These are phyloP conservation scores for Chiroxiphia lanceolata DNA, from an alignment of 2,797 vertebrate genomes.

Conservation along the genomic window DNA sequence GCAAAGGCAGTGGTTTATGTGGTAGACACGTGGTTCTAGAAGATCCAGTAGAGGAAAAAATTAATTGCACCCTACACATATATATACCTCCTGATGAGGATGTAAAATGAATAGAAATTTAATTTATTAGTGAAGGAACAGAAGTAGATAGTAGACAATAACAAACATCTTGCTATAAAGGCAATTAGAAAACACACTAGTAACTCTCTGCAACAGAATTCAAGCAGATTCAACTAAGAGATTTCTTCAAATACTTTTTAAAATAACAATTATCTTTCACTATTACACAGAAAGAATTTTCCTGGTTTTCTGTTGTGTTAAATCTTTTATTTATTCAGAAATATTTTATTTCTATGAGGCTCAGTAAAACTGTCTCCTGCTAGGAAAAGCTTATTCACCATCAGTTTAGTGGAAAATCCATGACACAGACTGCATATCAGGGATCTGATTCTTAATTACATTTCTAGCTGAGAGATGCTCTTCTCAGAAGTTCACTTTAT, in stretches of 20 bases:
- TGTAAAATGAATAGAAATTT: background rate
- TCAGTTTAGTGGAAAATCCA: background rate
- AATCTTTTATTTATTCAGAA: background rate
- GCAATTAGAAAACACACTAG: background rate
- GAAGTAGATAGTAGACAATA: background rate
- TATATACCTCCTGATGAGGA: background rate
- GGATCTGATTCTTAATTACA: background rate
- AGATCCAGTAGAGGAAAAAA: background rate
- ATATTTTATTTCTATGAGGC: background rate
- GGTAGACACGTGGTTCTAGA: background rate
- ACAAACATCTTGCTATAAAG: background rate
- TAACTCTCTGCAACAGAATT: background rate
- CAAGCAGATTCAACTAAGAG: background rate
- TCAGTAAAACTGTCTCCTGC: background rate
- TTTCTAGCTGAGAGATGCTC: background rate
- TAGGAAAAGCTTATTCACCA: background rate
- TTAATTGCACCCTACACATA: background rate
- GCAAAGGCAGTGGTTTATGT: background rate
- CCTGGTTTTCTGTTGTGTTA: background rate
- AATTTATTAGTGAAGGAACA: background rate
- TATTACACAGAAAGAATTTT: background rate
- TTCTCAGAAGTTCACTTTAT: background rate
- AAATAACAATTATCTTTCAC: background rate
- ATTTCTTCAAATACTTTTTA: background rate
- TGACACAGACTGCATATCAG: background rate